Evolutionary conservation across 2,113 vertebrate species (phyloP), one percentile per base, ranked within the genome.

Genomic region (Cyprinodon variegatus): DNA sequence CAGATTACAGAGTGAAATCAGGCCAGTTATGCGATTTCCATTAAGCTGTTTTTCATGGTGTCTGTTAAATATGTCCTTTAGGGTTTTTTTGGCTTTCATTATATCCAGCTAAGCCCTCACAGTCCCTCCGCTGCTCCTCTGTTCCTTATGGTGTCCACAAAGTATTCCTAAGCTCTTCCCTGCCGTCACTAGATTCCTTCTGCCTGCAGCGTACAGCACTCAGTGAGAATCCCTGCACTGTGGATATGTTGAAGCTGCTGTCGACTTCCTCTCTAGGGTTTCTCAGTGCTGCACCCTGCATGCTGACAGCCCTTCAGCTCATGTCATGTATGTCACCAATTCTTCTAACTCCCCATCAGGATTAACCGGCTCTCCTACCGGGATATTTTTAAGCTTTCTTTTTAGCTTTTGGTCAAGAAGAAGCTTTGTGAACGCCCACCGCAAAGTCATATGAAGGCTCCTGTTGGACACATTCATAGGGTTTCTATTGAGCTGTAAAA

Each of bases 41-140:
- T 77, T 77, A 83, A 89, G 74, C 81, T 77, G 67, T 67, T 43
- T 61, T 70, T 82, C 70, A 74, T 88, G 85, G 84, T 86, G 61
- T 77, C 48, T 50, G 61, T 90, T 74, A 90, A 91, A 83, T 85
- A 89, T 90, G 89, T 87, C 83, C 67, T 45, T 48, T n/a, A 3
- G 50, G 50, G 74, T 74, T 62, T 89, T 69, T 81, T 69, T 70
- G 48, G 70, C 73, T 83, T 61, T 67, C 71, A 65, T 84, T 80
- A 89, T 86, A 89, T 86, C 81, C 85, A 48, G 22, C 68, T 79
- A 86, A 85, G 72, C 68, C 46, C 45, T n/a, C 15, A 53, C 65
- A 85, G 76, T 20, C 66, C 22, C 39, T n/a, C 17, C 63, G 37
- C 65, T 60, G 70, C 62, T 40, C 22, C 65, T 76, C 68, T 57